Conservation (phyloP, 2,797 vertebrate genomes). For the Lepilemur ruficaudatus region DNA sequence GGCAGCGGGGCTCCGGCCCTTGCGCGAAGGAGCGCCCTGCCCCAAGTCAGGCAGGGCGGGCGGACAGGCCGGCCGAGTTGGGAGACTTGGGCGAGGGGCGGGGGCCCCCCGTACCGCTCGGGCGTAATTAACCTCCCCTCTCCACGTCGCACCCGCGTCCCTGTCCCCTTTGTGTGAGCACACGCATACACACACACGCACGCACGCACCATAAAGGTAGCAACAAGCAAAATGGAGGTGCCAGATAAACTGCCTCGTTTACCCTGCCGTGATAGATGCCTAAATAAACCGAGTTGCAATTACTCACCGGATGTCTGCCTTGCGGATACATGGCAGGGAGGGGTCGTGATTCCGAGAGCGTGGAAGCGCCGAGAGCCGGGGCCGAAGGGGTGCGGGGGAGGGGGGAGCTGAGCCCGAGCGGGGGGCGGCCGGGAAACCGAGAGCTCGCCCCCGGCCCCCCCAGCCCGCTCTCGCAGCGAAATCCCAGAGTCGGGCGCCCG, state of each 20-base stretch:
- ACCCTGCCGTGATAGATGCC: conserved; percentile 73
- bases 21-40: neutral
- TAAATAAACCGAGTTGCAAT: conserved; percentile 74
- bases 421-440: conserved; percentile 75
- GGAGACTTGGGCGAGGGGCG: neutral
- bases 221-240: conserved; percentile 77
- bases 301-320: conserved; percentile 97
- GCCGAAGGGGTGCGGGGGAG: conserved; percentile 65
- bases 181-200: neutral
- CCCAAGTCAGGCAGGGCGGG: neutral
- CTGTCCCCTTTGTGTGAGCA: conserved; percentile 71
- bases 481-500: conserved; percentile 75
- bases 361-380: conserved; percentile 59
- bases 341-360: conserved; percentile 75
- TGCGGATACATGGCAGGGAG: conserved; percentile 93
- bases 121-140: conserved; percentile 42
- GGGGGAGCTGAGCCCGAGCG: conserved; percentile 68
- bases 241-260: conserved; percentile 73
- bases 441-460: conserved; percentile 75
- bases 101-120: neutral
- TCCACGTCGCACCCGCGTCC: conserved; percentile 44
- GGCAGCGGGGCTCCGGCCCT: neutral
- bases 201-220: conserved; percentile 60
- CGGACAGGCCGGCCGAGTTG: neutral
- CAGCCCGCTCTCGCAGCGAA: conserved; percentile 75